These are phyloP conservation scores for Shinisaurus crocodilurus DNA, from an alignment of 2,113 vertebrate genomes.

Conservation along the genomic window DNA sequence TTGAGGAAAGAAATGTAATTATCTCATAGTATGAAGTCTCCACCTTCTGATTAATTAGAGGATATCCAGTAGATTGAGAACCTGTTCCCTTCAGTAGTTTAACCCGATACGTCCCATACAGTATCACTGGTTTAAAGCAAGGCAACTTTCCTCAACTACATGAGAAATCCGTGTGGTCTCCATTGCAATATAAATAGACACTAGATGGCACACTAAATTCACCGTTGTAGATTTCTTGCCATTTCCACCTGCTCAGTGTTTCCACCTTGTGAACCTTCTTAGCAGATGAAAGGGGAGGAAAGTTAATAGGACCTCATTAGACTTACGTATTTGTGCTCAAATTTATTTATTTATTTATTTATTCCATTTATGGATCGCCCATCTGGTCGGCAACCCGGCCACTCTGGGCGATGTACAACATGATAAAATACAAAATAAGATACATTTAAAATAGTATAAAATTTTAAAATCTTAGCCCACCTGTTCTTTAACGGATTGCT, in stretches of 20 bases:
- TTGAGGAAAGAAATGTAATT: not conserved
- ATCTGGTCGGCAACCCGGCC: too few relatives aligned
- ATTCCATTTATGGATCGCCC: too few relatives aligned
- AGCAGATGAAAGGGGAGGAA: not conserved
- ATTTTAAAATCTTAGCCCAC: too few relatives aligned
- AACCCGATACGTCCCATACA: not conserved
- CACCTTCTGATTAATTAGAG: not conserved
- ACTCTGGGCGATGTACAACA: too few relatives aligned
- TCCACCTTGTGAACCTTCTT: fast-evolving
- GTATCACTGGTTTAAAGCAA: not conserved
- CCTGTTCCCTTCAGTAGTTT: not conserved
- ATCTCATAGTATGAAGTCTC: not conserved
- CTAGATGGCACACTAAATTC: constrained; percentile 66
- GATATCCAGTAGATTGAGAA: not conserved
- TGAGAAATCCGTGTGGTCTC: not conserved
- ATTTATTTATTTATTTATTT: not conserved
- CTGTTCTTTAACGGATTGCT: fast-evolving
- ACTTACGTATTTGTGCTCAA: fast-evolving
- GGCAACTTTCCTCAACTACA: not conserved
- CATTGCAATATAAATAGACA: constrained; percentile 28
- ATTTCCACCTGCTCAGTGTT: not conserved
- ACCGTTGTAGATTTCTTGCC: fast-evolving
- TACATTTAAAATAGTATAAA: too few relatives aligned
- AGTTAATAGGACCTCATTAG: fast-evolving
- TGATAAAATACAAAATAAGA: too few relatives aligned